These are phyloP conservation scores for Drosophila aldrichi DNA, from an alignment of 2,888 invertebrate genomes.

Conservation along the genomic window DNA sequence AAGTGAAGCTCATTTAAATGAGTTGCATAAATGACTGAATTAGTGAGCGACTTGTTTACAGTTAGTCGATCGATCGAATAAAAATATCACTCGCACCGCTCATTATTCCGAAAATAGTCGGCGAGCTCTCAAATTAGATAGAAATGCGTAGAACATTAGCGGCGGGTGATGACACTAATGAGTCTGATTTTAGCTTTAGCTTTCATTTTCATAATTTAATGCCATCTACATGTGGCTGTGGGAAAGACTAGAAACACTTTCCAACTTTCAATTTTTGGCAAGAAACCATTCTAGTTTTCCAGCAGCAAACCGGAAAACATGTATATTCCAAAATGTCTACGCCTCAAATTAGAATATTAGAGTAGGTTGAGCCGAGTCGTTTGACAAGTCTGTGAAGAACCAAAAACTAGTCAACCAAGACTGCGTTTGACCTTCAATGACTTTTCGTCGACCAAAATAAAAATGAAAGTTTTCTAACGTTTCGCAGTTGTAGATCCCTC, in stretches of 20 bases:
- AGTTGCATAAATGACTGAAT: constrained; percentile 57
- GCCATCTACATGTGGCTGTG: constrained; percentile 19
- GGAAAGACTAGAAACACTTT: constrained; percentile 67
- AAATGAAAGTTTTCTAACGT: constrained; percentile 59
- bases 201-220: constrained; percentile 69
- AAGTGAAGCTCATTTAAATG: constrained; percentile 54
- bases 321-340: constrained; percentile 38
- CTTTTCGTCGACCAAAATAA: constrained; percentile 34
- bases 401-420: constrained; percentile 30
- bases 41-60: constrained; percentile 43
- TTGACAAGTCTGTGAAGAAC: constrained; percentile 28
- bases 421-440: constrained; percentile 55
- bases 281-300: constrained; percentile 36
- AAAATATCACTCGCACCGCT: constrained; percentile 11
- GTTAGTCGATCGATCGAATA: constrained; percentile 39
- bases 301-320: not conserved
- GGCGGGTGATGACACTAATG: constrained; percentile 52
- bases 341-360: constrained; percentile 67
- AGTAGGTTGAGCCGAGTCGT: constrained; percentile 64
- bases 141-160: constrained; percentile 32
- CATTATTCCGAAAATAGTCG: not conserved
- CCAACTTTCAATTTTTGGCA: constrained; percentile 69
- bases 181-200: constrained; percentile 37
- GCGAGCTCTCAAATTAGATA: constrained; percentile 25
- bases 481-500: constrained; percentile 13